Evolutionary conservation across 2,113 vertebrate species (phyloP).

Genomic region (Odocoileus virginianus): DNA sequence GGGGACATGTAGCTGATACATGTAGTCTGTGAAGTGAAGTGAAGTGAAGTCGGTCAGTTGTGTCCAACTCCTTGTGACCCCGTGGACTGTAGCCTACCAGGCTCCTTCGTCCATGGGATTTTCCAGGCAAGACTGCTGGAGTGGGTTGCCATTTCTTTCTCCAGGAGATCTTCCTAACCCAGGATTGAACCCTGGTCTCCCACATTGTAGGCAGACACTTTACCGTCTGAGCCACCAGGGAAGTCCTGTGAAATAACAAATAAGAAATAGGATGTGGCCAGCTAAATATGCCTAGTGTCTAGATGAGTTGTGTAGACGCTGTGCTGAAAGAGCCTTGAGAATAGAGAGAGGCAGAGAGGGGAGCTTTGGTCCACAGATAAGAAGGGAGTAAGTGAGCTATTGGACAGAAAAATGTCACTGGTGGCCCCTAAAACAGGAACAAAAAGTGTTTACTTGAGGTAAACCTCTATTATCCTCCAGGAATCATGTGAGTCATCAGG

Average conservation of each 20-base stretch:
- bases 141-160: neutral
- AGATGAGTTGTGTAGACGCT: neutral
- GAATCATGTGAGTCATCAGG: neutral
- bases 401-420: neutral
- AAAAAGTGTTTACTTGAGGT: neutral
- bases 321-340: neutral
- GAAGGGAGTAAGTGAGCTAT: neutral
- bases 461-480: neutral
- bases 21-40: neutral
- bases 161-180: neutral
- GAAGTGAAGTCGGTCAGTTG: neutral
- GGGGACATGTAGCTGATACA: neutral
- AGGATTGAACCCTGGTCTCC: neutral
- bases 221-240: neutral
- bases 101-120: neutral
- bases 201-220: neutral
- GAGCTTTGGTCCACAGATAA: neutral
- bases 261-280: neutral
- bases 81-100: neutral
- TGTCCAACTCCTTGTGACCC: accelerated
- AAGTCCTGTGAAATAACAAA: neutral
- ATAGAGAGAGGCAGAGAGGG: neutral
- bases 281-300: no score
- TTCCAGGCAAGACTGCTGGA: neutral
- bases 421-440: neutral